These are phyloP conservation scores for Geodia barretti DNA, from an alignment of 37 sponge, comb jelly and placozoan species.

Conservation along the genomic window DNA sequence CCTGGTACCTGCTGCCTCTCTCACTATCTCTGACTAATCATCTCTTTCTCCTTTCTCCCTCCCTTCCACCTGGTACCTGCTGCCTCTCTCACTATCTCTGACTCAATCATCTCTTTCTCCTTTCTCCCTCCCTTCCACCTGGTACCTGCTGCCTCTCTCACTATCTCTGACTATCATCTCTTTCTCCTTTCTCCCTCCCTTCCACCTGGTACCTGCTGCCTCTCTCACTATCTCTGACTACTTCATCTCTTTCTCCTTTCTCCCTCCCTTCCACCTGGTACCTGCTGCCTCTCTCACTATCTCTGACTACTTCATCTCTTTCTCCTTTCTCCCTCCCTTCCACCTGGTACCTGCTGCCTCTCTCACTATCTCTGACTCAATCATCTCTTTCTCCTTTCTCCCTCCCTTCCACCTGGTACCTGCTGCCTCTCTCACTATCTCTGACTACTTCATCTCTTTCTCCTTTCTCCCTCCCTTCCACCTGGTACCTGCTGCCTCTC, in stretches of 20 bases:
- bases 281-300: background rate
- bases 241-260: constrained; percentile 59
- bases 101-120: too few species aligned
- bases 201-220: constrained; percentile 68
- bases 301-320: too few species aligned
- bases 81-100: background rate
- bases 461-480: constrained; percentile 84
- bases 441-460: too few species aligned
- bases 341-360: constrained; percentile 62
- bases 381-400: constrained; percentile 61
- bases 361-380: background rate
- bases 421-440: background rate
- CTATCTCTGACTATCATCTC: background rate
- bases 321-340: constrained; percentile 82
- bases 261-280: constrained; percentile 88
- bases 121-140: constrained; percentile 85
- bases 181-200: constrained; percentile 78
- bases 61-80: constrained; percentile 81
- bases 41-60: constrained; percentile 68
- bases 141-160: constrained; percentile 32
- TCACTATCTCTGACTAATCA: too few species aligned
- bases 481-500: constrained; percentile 51
- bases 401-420: constrained; percentile 88
- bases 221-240: background rate
- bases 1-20: constrained; percentile 51